phyloP scores from a whole-genome alignment of 2,888 invertebrate genomes.

The Eupithecia abbreviata region DNA sequence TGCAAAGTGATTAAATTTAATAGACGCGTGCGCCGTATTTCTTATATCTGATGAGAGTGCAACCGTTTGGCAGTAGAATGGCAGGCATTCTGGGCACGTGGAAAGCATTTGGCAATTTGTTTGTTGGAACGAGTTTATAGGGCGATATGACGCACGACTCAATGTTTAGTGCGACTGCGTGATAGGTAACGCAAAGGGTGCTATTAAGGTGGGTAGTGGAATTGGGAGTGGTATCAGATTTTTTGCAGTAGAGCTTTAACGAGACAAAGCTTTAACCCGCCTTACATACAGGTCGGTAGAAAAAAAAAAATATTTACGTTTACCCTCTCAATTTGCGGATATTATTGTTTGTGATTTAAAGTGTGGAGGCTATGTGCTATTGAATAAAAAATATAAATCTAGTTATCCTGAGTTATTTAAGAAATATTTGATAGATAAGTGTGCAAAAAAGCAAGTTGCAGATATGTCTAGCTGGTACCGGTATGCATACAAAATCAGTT shows the following conservation, averaged over 20 bases:
- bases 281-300: too few species aligned
- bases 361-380: too few species aligned
- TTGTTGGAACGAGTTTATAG: neutral
- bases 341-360: too few species aligned
- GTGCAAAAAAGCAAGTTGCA: too few species aligned
- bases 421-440: too few species aligned
- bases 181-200: neutral
- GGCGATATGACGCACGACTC: neutral
- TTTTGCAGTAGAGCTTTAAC: neutral
- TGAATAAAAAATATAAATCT: too few species aligned
- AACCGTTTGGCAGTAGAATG: constrained; percentile 37
- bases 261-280: too few species aligned
- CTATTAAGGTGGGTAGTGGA: neutral
- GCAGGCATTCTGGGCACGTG: constrained; percentile 8
- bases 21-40: constrained; percentile 40
- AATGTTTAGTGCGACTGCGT: neutral
- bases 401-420: too few species aligned
- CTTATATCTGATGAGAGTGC: constrained; percentile 40
- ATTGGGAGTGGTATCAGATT: neutral
- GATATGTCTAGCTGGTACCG: too few species aligned
- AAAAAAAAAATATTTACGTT: too few species aligned
- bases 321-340: too few species aligned
- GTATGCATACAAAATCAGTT: too few species aligned
- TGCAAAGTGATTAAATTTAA: constrained; percentile 43
- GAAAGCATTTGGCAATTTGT: neutral